Evolutionary conservation across 2,113 vertebrate genomes (phyloP).

Genomic region (Planiliza haematocheilus): DNA sequence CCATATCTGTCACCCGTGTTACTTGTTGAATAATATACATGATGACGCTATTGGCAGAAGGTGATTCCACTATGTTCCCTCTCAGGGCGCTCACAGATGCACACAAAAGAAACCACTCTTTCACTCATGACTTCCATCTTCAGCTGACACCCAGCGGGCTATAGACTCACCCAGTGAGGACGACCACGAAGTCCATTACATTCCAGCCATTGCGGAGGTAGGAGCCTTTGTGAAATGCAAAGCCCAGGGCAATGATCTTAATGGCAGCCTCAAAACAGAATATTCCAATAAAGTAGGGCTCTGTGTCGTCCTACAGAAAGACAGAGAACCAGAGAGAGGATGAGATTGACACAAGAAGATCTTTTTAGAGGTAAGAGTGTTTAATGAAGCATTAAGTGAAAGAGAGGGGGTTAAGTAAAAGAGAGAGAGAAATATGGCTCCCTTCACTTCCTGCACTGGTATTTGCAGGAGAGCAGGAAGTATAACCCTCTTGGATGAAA

Average conservation of each 20-base stretch:
- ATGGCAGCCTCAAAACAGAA: constrained; percentile 99
- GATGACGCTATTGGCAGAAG: constrained; percentile 12
- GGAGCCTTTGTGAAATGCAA: constrained; percentile 97
- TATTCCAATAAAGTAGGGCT: constrained; percentile 99
- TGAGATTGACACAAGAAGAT: constrained; percentile 39
- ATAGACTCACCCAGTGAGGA: constrained; percentile 94
- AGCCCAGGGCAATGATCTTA: constrained; percentile 98
- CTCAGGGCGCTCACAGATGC: constrained; percentile 38
- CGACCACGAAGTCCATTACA: constrained; percentile 99
- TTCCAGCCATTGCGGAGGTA: constrained; percentile 99
- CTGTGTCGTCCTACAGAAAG: constrained; percentile 92
- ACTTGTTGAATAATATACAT: constrained; percentile 47
- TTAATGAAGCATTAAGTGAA: constrained; percentile 71
- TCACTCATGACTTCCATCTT: constrained; percentile 85
- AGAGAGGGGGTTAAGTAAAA: constrained; percentile 34
- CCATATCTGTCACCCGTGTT: constrained; percentile 11
- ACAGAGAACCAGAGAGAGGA: constrained; percentile 49
- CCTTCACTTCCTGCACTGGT: constrained; percentile 48
- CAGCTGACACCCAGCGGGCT: constrained; percentile 70
- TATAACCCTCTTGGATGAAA: constrained; percentile 38
- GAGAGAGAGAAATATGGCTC: constrained; percentile 43
- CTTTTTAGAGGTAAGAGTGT: constrained; percentile 63
- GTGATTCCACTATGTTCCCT: constrained; percentile 27
- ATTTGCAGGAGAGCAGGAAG: constrained; percentile 32
- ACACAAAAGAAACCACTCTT: constrained; percentile 65